These are phyloP conservation scores for Xestobium rufovillosum DNA, from an alignment of 2,888 invertebrate species.

Conservation along the genomic window DNA sequence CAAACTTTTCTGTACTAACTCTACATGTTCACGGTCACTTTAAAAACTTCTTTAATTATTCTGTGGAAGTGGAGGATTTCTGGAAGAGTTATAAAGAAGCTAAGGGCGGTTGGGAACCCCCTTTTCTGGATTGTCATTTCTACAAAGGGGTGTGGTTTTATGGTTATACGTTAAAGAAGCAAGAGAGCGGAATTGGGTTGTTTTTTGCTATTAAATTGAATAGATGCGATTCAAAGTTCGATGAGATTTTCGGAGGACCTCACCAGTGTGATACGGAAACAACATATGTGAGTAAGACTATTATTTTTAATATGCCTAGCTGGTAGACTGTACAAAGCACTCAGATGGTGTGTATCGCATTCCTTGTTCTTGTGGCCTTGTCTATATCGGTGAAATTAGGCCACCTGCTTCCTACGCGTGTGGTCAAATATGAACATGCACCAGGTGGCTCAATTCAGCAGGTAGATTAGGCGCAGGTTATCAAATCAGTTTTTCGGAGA, in stretches of 20 bases:
- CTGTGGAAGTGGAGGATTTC: constrained; percentile 47
- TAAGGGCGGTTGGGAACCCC: constrained; percentile 37
- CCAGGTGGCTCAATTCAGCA: too few relatives aligned
- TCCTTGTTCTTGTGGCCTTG: too few relatives aligned
- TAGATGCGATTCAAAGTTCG: constrained; percentile 64
- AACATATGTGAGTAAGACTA: constrained; percentile 40
- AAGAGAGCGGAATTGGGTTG: constrained; percentile 30
- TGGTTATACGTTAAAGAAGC: constrained; percentile 32
- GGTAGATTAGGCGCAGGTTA: too few relatives aligned
- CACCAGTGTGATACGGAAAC: constrained; percentile 51
- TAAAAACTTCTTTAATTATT: neutral
- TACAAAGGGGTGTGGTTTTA: constrained; percentile 38
- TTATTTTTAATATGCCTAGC: constrained; percentile 5
- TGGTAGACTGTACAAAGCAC: too few relatives aligned
- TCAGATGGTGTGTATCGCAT: too few relatives aligned
- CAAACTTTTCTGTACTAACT: constrained; percentile 29
- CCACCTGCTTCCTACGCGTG: too few relatives aligned
- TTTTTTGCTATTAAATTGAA: constrained; percentile 52
- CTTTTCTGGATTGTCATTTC: constrained; percentile 40
- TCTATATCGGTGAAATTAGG: too few relatives aligned
- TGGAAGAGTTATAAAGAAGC: constrained; percentile 49
- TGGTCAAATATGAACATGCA: too few relatives aligned
- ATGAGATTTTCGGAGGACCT: constrained; percentile 60
- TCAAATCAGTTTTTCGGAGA: too few relatives aligned
- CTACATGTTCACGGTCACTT: neutral